Evolutionary conservation across 2,113 vertebrate genomes (phyloP).

Genomic region (Psephotus haematonotus): DNA sequence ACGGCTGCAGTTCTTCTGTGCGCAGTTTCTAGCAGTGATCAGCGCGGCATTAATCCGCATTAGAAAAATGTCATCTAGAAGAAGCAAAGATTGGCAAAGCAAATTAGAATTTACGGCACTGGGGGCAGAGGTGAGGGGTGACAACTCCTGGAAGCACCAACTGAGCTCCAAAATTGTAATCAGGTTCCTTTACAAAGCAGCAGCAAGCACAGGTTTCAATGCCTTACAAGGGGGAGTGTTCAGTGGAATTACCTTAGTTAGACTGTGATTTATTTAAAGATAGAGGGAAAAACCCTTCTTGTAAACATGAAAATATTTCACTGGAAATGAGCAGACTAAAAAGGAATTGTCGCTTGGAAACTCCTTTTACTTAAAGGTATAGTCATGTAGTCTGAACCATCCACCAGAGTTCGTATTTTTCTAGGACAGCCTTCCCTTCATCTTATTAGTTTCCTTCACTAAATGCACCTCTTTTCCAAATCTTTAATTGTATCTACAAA

Average conservation of each 20-base stretch:
- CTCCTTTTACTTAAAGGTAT: background rate
- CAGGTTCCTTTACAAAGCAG: background rate
- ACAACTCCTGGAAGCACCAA: background rate
- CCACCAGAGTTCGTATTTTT: background rate
- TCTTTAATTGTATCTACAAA: background rate
- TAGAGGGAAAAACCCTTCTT: background rate
- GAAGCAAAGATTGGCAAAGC: background rate
- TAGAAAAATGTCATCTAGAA: background rate
- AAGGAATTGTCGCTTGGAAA: background rate
- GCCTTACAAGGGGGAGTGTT: background rate
- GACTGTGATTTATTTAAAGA: background rate
- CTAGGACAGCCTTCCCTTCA: background rate
- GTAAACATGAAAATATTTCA: background rate
- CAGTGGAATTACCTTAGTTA: background rate
- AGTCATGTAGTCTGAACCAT: background rate
- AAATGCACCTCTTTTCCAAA: background rate
- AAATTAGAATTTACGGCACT: background rate
- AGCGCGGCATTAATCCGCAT: background rate
- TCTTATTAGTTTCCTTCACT: background rate
- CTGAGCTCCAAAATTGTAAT: background rate
- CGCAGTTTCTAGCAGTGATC: background rate
- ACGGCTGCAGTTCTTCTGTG: background rate
- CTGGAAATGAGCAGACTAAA: background rate
- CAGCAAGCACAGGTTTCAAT: background rate
- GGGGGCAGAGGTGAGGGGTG: rapidly evolving